A percentile compares a stretch with the other conserved stretches of the same genome.
Evolutionary conservation across 2,888 invertebrate genomes (phyloP).

Genomic region (Ophraella communa): DNA sequence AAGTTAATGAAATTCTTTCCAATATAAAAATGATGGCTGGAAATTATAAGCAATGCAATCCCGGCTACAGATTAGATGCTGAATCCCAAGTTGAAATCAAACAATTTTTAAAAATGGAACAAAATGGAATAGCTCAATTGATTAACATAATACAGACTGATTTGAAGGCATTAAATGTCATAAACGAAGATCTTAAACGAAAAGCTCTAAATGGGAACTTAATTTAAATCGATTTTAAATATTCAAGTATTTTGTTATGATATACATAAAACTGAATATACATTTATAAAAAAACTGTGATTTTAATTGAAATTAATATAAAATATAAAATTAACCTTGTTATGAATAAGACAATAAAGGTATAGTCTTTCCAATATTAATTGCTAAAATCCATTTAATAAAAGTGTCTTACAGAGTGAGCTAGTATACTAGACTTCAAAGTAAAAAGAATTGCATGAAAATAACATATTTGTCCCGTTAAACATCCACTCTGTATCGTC

Average conservation of each 20-base stretch:
- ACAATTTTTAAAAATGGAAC: slow-evolving; percentile 84
- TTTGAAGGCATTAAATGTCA: slow-evolving; percentile 76
- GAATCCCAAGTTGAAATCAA: slow-evolving; percentile 74
- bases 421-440: no score
- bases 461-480: no score
- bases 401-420: no score
- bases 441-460: no score
- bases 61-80: slow-evolving; percentile 80
- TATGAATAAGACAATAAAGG: no score
- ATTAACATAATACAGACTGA: slow-evolving; percentile 85
- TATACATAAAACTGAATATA: no score
- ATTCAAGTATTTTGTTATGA: neutral
- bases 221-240: neutral
- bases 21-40: slow-evolving; percentile 76
- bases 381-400: no score
- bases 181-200: slow-evolving; percentile 78
- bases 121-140: slow-evolving; percentile 86
- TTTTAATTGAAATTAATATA: no score
- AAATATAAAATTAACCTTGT: no score
- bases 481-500: no score
- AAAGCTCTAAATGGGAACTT: neutral
- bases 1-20: slow-evolving; percentile 88
- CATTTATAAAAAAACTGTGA: no score
- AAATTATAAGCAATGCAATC: slow-evolving; percentile 66
- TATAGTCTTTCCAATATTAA: no score